A percentile compares a stretch with the other conserved stretches of the same genome.
Conservation (phyloP, 2,888 invertebrate genomes). For the Mesorhabditis sp. region DNA sequence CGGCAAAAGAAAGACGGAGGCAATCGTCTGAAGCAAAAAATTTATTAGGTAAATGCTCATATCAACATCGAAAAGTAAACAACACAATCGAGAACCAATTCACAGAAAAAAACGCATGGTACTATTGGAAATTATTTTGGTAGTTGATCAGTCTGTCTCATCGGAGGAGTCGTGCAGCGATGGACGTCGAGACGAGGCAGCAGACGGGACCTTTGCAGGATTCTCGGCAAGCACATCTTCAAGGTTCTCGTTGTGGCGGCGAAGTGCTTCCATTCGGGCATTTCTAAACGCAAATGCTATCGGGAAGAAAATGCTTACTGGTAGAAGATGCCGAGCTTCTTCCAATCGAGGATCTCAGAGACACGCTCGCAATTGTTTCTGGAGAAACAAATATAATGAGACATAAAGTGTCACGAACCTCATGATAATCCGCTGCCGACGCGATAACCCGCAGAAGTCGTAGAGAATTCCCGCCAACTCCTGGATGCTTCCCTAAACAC, state of each 20-base stretch:
- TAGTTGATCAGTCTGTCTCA: conserved; percentile 11
- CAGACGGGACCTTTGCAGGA: conserved; percentile 24
- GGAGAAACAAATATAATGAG: not conserved
- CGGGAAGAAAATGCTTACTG: conserved; percentile 17
- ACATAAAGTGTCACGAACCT: conserved; percentile 35
- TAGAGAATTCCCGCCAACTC: conserved; percentile 18
- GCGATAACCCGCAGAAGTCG: conserved; percentile 69
- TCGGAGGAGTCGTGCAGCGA: conserved; percentile 26
- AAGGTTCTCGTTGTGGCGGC: conserved; percentile 24
- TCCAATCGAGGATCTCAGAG: conserved; percentile 95
- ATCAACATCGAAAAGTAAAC: too few species aligned
- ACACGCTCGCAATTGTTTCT: conserved; percentile 92
- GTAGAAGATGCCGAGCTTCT: conserved; percentile 84
- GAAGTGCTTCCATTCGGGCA: not conserved
- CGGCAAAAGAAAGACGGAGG: too few species aligned
- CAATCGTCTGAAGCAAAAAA: too few species aligned
- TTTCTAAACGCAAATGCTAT: not conserved
- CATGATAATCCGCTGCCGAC: conserved; percentile 94
- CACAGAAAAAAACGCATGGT: too few species aligned
- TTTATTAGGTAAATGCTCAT: too few species aligned
- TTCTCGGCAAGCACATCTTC: conserved; percentile 28
- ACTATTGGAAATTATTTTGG: too few species aligned
- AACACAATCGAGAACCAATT: too few species aligned
- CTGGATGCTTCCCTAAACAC: conserved; percentile 59
- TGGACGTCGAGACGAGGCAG: conserved; percentile 35